phyloP scores from a whole-genome alignment of 2,113 vertebrate genomes.

The Mionectes macconnelli region DNA sequence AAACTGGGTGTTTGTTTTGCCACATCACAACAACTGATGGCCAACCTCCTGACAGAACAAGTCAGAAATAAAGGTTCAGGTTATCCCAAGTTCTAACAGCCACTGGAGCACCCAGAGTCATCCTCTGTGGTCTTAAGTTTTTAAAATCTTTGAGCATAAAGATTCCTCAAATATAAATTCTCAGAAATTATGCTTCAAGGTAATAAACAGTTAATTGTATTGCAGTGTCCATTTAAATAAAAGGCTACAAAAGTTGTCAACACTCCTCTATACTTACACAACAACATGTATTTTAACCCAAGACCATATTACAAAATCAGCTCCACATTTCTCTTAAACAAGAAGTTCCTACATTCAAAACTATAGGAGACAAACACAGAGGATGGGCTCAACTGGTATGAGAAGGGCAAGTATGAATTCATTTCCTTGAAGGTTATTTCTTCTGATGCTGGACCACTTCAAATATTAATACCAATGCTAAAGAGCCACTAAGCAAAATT shows the following conservation, averaged over 20 bases:
- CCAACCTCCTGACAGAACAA: not conserved
- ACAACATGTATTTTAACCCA: not conserved
- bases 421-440: slow-evolving; percentile 19
- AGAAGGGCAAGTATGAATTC: not conserved
- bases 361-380: slow-evolving; percentile 1
- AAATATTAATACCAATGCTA: slow-evolving; percentile 25
- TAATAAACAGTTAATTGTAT: slow-evolving; percentile 6
- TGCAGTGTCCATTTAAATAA: not conserved
- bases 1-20: not conserved
- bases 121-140: not conserved
- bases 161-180: not conserved
- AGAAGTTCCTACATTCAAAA: slow-evolving; percentile 11
- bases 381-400: not conserved
- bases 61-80: not conserved
- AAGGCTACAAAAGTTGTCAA: not conserved
- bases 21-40: not conserved
- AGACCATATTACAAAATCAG: not conserved
- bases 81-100: not conserved
- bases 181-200: not conserved
- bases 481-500: slow-evolving; percentile 10
- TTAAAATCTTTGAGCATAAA: not conserved
- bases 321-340: not conserved
- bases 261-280: not conserved
- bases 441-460: slow-evolving; percentile 27
- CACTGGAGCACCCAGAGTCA: not conserved